Base-by-base conservation (phyloP, 2,113 vertebrate genomes). In the Leiothrix lutea region DNA sequence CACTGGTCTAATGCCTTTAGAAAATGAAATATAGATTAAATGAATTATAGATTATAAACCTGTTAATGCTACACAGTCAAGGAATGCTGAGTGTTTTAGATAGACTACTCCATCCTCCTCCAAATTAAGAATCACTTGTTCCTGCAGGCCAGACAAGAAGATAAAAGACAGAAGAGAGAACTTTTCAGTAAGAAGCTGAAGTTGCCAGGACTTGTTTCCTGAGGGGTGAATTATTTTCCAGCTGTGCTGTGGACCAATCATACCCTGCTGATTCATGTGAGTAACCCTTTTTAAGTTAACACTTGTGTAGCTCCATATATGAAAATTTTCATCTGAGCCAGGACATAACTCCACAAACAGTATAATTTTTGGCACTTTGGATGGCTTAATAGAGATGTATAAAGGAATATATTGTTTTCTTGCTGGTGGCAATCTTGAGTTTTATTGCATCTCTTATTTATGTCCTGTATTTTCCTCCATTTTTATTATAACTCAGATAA, bases 21-120 rank as follows among this genome's bases (percentile, higher is more conserved):
- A 71, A 89, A 95, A 91, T 78, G 31, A 94, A 94, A 79, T 89
- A 60, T 40, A 93, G 51, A 77, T 86, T 73, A 86, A 71, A 72
- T 78, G 33, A 77, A 75, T 70, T 70, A 40, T 36, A 70, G 48
- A 20, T 70, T 69, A 56, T 62, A 95, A 95, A 11, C 2, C 5
- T 74, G 22, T 53, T 80, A 87, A 67, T 71, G 36, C 56, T 88
- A 19, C 5, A 3, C 22, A 66, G 35, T 62, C 50, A 70, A 83
- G 44, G 85, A 48, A 75, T 48, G 14, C 53, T 45, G 51, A 86
- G 3, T 23, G 15, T 29, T 80, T 83, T 50, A 61, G 21, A 18
- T n/a, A 64, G 31, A 16, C 25, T 66, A 8, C 3, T 3, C 7
- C 12, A 0, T 0, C 20, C 12, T 58, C 12, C 20, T 6, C 15